These are phyloP conservation scores for Macaria liturata DNA, from an alignment of 2,888 invertebrate genomes.

Conservation along the genomic window DNA sequence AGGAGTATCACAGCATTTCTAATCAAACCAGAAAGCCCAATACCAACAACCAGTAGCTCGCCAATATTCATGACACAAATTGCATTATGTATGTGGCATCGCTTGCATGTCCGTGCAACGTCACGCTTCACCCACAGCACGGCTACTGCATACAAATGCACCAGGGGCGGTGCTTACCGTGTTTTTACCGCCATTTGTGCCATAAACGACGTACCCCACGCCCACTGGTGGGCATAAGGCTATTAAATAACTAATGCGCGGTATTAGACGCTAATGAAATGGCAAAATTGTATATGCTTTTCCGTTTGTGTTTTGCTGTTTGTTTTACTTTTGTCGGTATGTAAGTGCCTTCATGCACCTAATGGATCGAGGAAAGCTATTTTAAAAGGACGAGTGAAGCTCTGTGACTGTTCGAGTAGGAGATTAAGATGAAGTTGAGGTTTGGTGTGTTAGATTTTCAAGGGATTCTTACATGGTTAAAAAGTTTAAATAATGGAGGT, in stretches of 20 bases:
- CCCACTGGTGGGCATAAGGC: slow-evolving; percentile 51
- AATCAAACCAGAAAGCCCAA: no score
- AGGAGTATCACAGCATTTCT: no score
- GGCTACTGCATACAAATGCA: slow-evolving; percentile 58
- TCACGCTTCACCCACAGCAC: slow-evolving; percentile 45
- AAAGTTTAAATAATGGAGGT: no score
- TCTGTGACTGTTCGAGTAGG: no score
- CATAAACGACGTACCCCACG: slow-evolving; percentile 57
- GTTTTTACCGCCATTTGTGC: slow-evolving; percentile 57
- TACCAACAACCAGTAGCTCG: no score
- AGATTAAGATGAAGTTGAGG: no score
- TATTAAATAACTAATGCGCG: slow-evolving; percentile 50
- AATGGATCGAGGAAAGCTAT: no score
- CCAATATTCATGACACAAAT: slow-evolving; percentile 22
- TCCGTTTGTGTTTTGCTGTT: background rate
- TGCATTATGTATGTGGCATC: slow-evolving; percentile 38
- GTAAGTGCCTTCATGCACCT: no score
- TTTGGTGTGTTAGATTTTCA: no score
- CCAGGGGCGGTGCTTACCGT: slow-evolving; percentile 48
- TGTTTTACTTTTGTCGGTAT: no score
- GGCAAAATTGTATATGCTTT: slow-evolving; percentile 21
- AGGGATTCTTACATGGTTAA: no score
- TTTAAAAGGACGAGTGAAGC: no score
- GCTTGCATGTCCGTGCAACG: slow-evolving; percentile 56
- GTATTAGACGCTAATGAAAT: slow-evolving; percentile 43